phyloP scores from a whole-genome alignment of 2,113 vertebrate species.

The Etheostoma spectabile region DNA sequence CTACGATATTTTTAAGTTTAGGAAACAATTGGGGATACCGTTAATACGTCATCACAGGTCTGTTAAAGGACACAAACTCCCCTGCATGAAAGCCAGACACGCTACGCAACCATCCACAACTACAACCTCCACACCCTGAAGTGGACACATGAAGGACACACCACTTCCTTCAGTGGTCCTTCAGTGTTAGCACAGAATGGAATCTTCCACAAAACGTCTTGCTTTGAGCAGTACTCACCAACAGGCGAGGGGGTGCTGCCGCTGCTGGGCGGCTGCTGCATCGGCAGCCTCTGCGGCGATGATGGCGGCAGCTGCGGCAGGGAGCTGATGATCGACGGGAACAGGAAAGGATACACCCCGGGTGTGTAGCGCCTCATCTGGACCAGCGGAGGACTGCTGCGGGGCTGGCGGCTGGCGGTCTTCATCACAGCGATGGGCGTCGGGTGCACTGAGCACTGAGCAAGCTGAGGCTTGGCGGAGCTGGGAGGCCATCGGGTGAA shows the following conservation, averaged over 20 bases:
- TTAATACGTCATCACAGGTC: no score
- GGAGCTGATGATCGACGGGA: slow-evolving; percentile 92
- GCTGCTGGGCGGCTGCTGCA: slow-evolving; percentile 87
- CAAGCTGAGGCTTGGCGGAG: slow-evolving; percentile 38
- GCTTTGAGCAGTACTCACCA: slow-evolving; percentile 85
- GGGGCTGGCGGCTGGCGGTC: slow-evolving; percentile 90
- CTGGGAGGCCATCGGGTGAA: slow-evolving; percentile 72
- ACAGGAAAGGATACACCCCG: slow-evolving; percentile 90
- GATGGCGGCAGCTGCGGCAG: slow-evolving; percentile 85
- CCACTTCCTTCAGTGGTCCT: neutral
- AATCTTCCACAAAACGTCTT: neutral
- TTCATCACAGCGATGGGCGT: slow-evolving; percentile 79
- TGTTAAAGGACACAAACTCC: neutral
- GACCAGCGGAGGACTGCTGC: slow-evolving; percentile 89
- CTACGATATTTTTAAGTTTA: no score
- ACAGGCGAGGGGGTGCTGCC: slow-evolving; percentile 91
- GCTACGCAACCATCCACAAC: neutral
- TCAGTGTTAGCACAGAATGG: neutral
- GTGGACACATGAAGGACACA: neutral
- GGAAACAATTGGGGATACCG: no score
- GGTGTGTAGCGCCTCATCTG: slow-evolving; percentile 93
- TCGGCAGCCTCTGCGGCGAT: slow-evolving; percentile 87
- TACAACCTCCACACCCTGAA: neutral
- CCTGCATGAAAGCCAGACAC: no score
- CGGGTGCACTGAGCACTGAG: slow-evolving; percentile 58